A percentile compares a stretch with the other conserved stretches of the same genome.
These are phyloP conservation scores for Drosophila affinis DNA, from an alignment of 2,888 invertebrate species.

Conservation along the genomic window DNA sequence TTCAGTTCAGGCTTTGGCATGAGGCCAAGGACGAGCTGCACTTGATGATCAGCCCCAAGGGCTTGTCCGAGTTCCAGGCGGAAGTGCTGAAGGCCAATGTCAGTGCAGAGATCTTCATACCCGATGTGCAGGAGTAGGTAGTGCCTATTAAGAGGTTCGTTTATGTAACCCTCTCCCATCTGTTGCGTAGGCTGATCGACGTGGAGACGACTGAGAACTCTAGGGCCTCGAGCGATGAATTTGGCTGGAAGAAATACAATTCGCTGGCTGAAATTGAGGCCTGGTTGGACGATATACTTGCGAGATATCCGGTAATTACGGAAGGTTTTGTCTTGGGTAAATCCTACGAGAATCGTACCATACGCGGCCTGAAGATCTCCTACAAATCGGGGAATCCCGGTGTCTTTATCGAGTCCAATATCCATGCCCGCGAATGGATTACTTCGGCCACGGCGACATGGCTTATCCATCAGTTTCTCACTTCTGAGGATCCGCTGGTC, in stretches of 20 bases:
- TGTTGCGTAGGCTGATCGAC: slow-evolving; percentile 76
- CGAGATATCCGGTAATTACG: slow-evolving; percentile 84
- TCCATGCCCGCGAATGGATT: slow-evolving; percentile 89
- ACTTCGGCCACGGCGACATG: slow-evolving; percentile 88
- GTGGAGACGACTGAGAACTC: slow-evolving; percentile 69
- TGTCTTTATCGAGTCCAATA: slow-evolving; percentile 87
- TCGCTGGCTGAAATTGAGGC: slow-evolving; percentile 85
- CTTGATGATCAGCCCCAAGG: slow-evolving; percentile 86
- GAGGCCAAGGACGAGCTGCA: slow-evolving; percentile 66
- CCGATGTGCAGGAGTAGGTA: slow-evolving; percentile 85
- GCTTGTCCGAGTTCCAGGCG: slow-evolving; percentile 81
- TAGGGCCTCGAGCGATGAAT: slow-evolving; percentile 59
- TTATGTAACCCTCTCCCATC: background rate
- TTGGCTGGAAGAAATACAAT: slow-evolving; percentile 86
- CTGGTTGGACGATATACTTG: slow-evolving; percentile 85
- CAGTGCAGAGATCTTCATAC: slow-evolving; percentile 83
- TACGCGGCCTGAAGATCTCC: slow-evolving; percentile 85
- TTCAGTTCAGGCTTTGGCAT: slow-evolving; percentile 59
- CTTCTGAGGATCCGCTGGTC: slow-evolving; percentile 85
- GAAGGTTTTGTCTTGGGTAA: slow-evolving; percentile 85
- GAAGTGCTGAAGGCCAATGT: slow-evolving; percentile 59
- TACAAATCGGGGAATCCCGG: slow-evolving; percentile 83
- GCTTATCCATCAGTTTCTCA: slow-evolving; percentile 88
- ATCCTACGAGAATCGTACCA: slow-evolving; percentile 86
- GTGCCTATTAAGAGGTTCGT: background rate